Evolutionary conservation across 1,140 invertebrate species (phyloP).

Genomic region (Samia ricini): DNA sequence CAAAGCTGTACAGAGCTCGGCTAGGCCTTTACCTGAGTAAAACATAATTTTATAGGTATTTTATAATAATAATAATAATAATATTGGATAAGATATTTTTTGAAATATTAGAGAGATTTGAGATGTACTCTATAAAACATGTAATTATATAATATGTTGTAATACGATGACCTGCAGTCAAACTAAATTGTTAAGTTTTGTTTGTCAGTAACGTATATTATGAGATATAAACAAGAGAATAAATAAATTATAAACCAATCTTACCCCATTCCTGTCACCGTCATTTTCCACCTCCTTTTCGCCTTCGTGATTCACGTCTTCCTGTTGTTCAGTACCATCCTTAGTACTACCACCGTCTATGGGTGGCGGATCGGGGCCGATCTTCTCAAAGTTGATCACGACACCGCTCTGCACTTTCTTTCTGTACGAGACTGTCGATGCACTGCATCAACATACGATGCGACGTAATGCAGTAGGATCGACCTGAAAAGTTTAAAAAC

Average conservation of each 20-base stretch:
- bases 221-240: slow-evolving; percentile 10
- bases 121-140: too few species aligned
- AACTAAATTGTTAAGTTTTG: too few species aligned
- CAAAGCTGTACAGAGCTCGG: too few species aligned
- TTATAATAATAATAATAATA: too few species aligned
- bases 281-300: slow-evolving; percentile 65
- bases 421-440: slow-evolving; percentile 97
- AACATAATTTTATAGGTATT: too few species aligned
- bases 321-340: slow-evolving; percentile 43
- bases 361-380: slow-evolving; percentile 91
- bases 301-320: slow-evolving; percentile 51
- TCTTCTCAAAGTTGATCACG: slow-evolving; percentile 98
- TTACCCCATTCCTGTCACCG: slow-evolving; percentile 63
- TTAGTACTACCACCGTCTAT: slow-evolving; percentile 72
- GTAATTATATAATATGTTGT: too few species aligned
- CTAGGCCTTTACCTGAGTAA: too few species aligned
- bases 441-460: slow-evolving; percentile 97
- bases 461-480: slow-evolving; percentile 96
- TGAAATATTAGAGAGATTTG: too few species aligned
- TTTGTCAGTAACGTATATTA: too few species aligned
- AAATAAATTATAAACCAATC: slow-evolving; percentile 15
- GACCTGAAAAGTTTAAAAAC: slow-evolving; percentile 79
- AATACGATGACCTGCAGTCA: too few species aligned
- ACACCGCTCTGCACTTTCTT: slow-evolving; percentile 99
- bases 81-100: too few species aligned